These are phyloP conservation scores for Pseudorhiza aurosa DNA, from an alignment of 30 jellyfish, hydroid and myxozoan species.

Conservation along the genomic window DNA sequence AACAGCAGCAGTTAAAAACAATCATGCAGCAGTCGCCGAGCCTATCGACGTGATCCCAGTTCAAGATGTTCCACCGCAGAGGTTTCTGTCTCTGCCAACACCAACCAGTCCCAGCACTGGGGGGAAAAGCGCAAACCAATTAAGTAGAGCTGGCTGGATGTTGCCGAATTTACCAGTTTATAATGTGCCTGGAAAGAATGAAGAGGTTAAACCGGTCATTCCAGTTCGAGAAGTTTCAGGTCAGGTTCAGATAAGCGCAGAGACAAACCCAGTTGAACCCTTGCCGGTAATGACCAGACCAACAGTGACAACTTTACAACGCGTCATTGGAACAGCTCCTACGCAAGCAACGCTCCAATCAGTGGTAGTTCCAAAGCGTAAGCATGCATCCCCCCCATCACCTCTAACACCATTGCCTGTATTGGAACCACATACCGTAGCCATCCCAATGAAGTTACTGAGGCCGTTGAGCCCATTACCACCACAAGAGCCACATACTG, in stretches of 20 bases:
- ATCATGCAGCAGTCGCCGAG: conserved; percentile 30
- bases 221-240: conserved; percentile 20
- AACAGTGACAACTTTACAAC: conserved; percentile 53
- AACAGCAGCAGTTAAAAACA: conserved; percentile 6
- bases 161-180: conserved; percentile 55
- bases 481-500: conserved; percentile 40
- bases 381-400: conserved; percentile 41
- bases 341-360: conserved; percentile 56
- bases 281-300: conserved; percentile 60
- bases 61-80: conserved; percentile 54
- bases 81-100: conserved; percentile 2
- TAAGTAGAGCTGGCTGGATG: conserved; percentile 8
- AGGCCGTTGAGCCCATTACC: conserved; percentile 54
- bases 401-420: conserved; percentile 31
- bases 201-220: conserved; percentile 25
- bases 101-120: not conserved
- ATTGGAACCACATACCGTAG: conserved; percentile 37
- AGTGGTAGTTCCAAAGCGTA: conserved; percentile 65
- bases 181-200: conserved; percentile 14
- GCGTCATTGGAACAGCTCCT: conserved; percentile 13
- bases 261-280: conserved; percentile 39
- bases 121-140: not conserved
- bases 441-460: conserved; percentile 42
- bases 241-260: not conserved
- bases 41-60: conserved; percentile 67